phyloP scores from a whole-genome alignment of 2,797 vertebrate species.

The Triplophysa yarkandensis region DNA sequence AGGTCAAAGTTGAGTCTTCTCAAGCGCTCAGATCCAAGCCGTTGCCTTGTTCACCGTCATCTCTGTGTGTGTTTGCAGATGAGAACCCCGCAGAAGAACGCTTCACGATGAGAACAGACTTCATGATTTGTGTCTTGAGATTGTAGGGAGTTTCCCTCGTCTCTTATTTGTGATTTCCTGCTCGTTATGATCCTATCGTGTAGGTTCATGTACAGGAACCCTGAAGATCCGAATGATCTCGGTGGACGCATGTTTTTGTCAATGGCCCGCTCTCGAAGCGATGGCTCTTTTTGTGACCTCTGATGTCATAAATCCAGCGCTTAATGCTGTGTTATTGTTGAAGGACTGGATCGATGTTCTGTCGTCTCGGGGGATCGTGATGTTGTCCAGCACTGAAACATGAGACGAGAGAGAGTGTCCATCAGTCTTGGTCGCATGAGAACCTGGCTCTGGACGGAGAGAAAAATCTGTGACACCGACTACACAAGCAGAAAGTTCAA shows the following conservation, averaged over 20 bases:
- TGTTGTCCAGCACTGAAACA: conserved; percentile 56
- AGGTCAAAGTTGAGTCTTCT: conserved; percentile 9
- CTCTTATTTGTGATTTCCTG: conserved; percentile 57
- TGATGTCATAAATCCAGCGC: conserved; percentile 12
- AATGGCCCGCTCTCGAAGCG: conserved; percentile 6
- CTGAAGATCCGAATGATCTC: conserved; percentile 29
- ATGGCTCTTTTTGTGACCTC: conserved; percentile 6
- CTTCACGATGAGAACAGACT: too few species aligned
- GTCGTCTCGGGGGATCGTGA: conserved; percentile 51
- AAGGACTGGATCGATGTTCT: conserved; percentile 58
- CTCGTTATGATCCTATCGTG: conserved; percentile 34
- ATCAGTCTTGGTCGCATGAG: conserved; percentile 3
- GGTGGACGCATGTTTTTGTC: neutral
- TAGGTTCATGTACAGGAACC: conserved; percentile 38
- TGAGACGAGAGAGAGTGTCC: conserved; percentile 47
- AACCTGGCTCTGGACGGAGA: neutral
- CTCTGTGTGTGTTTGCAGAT: conserved; percentile 14
- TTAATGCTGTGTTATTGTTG: conserved; percentile 49
- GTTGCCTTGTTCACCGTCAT: conserved; percentile 19
- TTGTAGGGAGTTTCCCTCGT: conserved; percentile 38
- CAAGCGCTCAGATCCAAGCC: conserved; percentile 36
- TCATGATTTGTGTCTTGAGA: conserved; percentile 35
- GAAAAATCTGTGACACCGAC: conserved; percentile 3
- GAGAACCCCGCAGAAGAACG: neutral
- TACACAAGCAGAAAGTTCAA: neutral